A percentile compares a stretch with the other conserved stretches of the same genome.
Evolutionary conservation across 35 echinoderm and acorn worm species (phyloP).

Genomic region (Heliocidaris erythrogramma): DNA sequence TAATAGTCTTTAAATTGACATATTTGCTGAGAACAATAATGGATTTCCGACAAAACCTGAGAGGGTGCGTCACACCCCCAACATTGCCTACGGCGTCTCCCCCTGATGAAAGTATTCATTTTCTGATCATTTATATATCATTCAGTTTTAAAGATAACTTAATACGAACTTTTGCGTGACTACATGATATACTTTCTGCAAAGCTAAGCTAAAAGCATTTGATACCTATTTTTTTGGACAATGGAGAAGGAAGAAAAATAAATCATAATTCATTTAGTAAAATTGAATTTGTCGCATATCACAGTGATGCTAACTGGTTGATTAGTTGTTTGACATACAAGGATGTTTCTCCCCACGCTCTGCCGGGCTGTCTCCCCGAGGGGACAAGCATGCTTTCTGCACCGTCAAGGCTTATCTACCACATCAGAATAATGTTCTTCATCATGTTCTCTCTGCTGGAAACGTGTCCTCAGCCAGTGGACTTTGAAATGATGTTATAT

Average conservation of each 20-base stretch:
- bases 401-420: background rate
- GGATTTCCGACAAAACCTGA: background rate
- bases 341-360: background rate
- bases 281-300: background rate
- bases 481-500: too few relatives aligned
- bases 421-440: background rate
- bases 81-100: background rate
- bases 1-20: too few relatives aligned
- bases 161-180: background rate
- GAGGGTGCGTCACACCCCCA: background rate
- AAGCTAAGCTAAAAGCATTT: background rate
- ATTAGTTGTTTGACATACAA: background rate
- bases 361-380: background rate
- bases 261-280: background rate
- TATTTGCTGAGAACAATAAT: too few relatives aligned
- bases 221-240: background rate
- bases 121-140: too few relatives aligned
- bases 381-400: background rate
- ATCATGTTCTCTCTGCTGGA: background rate
- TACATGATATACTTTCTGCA: background rate
- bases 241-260: background rate
- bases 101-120: too few relatives aligned
- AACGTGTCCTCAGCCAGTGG: background rate
- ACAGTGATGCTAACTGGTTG: background rate
- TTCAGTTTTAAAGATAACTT: background rate